Evolutionary conservation across 2,888 invertebrate species (phyloP), one percentile per base, ranked within the genome.

Genomic region (Eretmocerus hayati): DNA sequence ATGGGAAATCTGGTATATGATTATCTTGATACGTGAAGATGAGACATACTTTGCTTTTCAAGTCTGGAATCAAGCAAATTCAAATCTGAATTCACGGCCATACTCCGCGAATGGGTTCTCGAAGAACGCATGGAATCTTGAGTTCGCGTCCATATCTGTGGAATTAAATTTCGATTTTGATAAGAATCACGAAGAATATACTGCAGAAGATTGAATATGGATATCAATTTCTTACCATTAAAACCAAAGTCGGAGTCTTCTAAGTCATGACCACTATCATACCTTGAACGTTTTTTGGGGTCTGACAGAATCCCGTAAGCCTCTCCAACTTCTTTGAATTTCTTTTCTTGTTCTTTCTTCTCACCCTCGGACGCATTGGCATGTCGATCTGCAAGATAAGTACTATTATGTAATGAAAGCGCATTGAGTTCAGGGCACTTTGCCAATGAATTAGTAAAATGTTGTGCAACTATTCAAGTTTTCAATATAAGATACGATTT

Each of bases 261-360:
- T 58, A 93, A 74, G 69, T 93, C 92, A 55, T 91, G 89, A 0
- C 93, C 94, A 65, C 80, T 89, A 73, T 95, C 95, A 67, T 94
- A 95, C 36, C 92, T 82, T 38, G 82, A 79, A 59, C 90, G 85
- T 72, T 94, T 94, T 72, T 88, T 88, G 8, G 87, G 81, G 75
- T 95, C 94, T 19, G 92, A 91, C 55, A 96, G 78, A 50, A 95
- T 81, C 36, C 87, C 85, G 70, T 95, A 95, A 0, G 95, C 95
- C 73, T 95, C 94, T n/a, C 94, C 93, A 18, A 95, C 80, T 72
- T 95, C 94, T 73, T 95, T 95, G 72, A 96, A 95, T 64, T 88
- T 89, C 62, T 85, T 83, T 73, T 96, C 95, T 70, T 95, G 92
- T 56, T 90, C 90, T 62, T 88, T 89, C 58, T 88, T 87, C 70